Percentiles rank a stretch among this genome's conserved stretches.
Evolutionary conservation across 2,797 vertebrate species (phyloP).

Genomic region (Amblyopsis hoosieri): DNA sequence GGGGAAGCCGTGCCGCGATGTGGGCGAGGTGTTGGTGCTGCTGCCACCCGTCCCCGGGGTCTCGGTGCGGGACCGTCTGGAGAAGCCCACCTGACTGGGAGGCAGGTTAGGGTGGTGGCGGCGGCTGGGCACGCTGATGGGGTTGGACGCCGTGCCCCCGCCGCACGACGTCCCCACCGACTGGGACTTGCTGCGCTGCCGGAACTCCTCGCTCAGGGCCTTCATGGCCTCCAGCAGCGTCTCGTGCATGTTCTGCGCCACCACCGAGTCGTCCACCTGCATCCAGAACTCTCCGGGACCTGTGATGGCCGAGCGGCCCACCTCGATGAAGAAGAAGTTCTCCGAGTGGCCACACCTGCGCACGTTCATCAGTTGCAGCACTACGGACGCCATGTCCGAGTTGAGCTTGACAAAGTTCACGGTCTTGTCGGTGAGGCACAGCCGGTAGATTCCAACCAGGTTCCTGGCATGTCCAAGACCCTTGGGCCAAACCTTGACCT

Average conservation of each 20-base stretch:
- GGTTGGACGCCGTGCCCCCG: constrained; percentile 81
- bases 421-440: constrained; percentile 86
- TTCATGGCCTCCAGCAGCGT: constrained; percentile 89
- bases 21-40: constrained; percentile 82
- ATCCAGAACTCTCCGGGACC: constrained; percentile 85
- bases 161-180: constrained; percentile 79
- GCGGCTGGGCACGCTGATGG: constrained; percentile 83
- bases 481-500: constrained; percentile 86
- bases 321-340: constrained; percentile 90
- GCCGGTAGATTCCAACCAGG: constrained; percentile 83
- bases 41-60: constrained; percentile 77
- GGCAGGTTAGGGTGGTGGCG: constrained; percentile 80
- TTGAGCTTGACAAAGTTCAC: constrained; percentile 85
- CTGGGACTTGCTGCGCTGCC: constrained; percentile 83
- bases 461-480: constrained; percentile 83
- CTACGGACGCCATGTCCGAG: constrained; percentile 80
- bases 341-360: constrained; percentile 85
- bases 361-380: constrained; percentile 86
- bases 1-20: constrained; percentile 76
- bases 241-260: constrained; percentile 90
- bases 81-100: constrained; percentile 82
- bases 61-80: constrained; percentile 78
- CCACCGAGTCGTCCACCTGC: constrained; percentile 83
- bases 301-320: constrained; percentile 81
- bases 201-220: constrained; percentile 87